These are phyloP conservation scores for Lasioglossum albipes DNA, from an alignment of 1,140 invertebrate species.

Conservation along the genomic window DNA sequence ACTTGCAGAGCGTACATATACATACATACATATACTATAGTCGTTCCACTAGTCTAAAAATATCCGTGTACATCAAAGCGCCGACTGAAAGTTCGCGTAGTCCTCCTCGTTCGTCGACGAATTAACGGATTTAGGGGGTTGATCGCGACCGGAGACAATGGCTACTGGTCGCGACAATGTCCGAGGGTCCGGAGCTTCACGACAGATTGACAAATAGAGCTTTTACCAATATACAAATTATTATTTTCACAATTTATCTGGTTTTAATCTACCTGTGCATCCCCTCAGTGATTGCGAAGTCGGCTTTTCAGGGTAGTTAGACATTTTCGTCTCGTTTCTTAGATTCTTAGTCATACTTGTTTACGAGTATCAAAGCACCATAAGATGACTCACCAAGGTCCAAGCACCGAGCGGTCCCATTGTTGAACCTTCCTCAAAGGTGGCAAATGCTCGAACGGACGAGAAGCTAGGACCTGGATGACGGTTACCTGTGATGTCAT, in stretches of 20 bases:
- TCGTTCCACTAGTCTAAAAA: constrained; percentile 51
- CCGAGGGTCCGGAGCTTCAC: not conserved
- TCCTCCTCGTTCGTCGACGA: not conserved
- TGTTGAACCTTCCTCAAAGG: not conserved
- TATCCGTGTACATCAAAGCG: constrained; percentile 45
- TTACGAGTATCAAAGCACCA: no score
- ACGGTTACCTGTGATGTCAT: not conserved
- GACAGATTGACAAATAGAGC: not conserved
- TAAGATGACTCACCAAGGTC: no score
- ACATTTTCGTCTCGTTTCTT: no score
- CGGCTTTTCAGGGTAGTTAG: no score
- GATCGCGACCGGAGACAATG: constrained; percentile 11
- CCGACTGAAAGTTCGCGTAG: not conserved
- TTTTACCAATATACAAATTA: not conserved
- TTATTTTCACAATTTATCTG: no score
- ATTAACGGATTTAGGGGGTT: constrained; percentile 7
- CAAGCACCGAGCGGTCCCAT: not conserved
- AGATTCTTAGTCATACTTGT: no score
- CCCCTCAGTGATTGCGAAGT: no score
- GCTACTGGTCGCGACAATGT: constrained; percentile 2
- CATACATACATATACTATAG: constrained; percentile 43
- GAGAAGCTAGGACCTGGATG: not conserved
- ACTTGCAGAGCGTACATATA: constrained; percentile 39
- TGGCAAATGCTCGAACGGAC: not conserved
- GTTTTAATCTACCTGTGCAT: no score